Percentiles rank a stretch among this genome's conserved stretches.
These are phyloP conservation scores for Colossoma macropomum DNA, from an alignment of 2,113 vertebrate genomes.

Conservation along the genomic window DNA sequence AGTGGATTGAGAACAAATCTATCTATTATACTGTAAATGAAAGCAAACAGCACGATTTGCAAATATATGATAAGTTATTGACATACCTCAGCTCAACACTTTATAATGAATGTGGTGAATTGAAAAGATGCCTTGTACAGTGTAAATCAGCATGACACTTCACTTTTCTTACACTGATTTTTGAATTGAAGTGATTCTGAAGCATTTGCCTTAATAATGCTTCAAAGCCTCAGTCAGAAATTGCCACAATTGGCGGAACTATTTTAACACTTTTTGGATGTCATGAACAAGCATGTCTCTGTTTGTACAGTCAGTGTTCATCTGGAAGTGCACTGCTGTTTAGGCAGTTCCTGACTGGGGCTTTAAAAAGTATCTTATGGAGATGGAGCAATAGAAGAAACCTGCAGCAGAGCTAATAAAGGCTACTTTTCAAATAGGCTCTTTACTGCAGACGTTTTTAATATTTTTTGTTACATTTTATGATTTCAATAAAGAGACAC, in stretches of 20 bases:
- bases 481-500: conserved; percentile 24
- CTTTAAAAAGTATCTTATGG: conserved; percentile 26
- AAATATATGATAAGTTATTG: conserved; percentile 20
- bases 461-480: conserved; percentile 15
- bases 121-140: conserved; percentile 12
- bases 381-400: conserved; percentile 31
- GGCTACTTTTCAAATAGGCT: conserved; percentile 1
- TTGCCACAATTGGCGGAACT: not conserved
- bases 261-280: not conserved
- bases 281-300: not conserved
- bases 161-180: conserved; percentile 11
- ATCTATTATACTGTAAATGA: conserved; percentile 9
- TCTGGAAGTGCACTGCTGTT: conserved; percentile 22
- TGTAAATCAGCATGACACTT: conserved; percentile 14
- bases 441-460: conserved; percentile 4
- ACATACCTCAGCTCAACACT: conserved; percentile 1
- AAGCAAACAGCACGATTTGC: conserved; percentile 50
- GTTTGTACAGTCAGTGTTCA: not conserved
- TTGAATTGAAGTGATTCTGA: not conserved
- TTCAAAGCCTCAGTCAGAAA: conserved; percentile 7
- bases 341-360: conserved; percentile 2
- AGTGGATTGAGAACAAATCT: not conserved
- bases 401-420: conserved; percentile 15
- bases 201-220: not conserved
- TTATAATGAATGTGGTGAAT: not conserved